Conservation (phyloP, 2,113 vertebrate genomes). For the Pomatorhinus ruficollis region DNA sequence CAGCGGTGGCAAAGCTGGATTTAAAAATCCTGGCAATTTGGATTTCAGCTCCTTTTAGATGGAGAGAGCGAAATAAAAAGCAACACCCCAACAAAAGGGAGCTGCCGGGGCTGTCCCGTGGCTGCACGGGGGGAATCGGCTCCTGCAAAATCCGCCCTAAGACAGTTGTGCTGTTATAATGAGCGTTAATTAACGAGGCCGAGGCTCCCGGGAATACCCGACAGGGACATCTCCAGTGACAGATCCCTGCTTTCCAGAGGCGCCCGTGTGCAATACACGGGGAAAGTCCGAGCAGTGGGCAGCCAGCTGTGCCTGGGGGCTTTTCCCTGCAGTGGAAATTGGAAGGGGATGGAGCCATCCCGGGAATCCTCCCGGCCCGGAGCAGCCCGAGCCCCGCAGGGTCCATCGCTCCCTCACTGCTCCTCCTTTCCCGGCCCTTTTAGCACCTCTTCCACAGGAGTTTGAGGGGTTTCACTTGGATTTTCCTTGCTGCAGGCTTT, state of each 20-base stretch:
- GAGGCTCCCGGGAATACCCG: not conserved
- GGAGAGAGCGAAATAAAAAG: not conserved
- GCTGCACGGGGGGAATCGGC: not conserved
- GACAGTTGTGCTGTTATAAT: not conserved
- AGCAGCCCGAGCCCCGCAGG: not conserved
- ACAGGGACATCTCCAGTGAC: not conserved
- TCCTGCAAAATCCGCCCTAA: not conserved
- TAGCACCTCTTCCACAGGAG: not conserved
- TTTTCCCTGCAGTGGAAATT: rapidly evolving
- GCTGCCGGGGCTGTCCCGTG: not conserved
- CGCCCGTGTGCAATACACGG: not conserved
- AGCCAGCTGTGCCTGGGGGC: rapidly evolving
- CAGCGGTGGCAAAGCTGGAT: not conserved
- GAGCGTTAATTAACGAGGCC: not conserved
- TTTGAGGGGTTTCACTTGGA: not conserved
- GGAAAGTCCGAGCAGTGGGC: not conserved
- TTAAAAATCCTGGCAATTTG: not conserved
- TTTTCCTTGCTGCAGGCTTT: not conserved
- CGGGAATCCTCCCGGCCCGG: not conserved
- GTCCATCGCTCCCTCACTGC: not conserved
- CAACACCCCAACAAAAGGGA: not conserved
- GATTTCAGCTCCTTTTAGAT: not conserved
- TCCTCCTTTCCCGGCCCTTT: not conserved
- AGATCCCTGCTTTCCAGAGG: not conserved
- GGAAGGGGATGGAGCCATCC: not conserved